A percentile compares a stretch with the other conserved stretches of the same genome.
phyloP scores from a whole-genome alignment of 2,888 invertebrate species.

The Polymixis lichenea region DNA sequence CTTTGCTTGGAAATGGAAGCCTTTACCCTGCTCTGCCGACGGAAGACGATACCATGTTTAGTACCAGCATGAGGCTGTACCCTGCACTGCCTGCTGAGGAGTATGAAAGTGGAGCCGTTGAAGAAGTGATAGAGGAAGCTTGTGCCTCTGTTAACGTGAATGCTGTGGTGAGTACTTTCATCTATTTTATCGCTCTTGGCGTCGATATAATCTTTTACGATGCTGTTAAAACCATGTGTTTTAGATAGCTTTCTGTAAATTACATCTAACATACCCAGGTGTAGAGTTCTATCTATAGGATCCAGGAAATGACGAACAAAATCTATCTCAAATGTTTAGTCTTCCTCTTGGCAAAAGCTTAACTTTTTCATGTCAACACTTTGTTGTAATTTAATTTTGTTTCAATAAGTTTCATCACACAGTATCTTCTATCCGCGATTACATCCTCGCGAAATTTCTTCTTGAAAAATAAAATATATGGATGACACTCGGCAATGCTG shows the following conservation, averaged over 20 bases:
- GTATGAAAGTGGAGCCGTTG: constrained; percentile 86
- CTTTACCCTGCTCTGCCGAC: constrained; percentile 83
- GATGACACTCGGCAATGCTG: neutral
- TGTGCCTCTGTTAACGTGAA: constrained; percentile 86
- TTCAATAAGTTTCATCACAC: neutral
- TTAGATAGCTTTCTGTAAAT: constrained; percentile 26
- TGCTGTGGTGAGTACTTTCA: constrained; percentile 81
- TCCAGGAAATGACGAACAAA: constrained; percentile 41
- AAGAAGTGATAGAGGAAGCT: constrained; percentile 85
- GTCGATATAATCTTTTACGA: constrained; percentile 41
- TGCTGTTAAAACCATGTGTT: constrained; percentile 45
- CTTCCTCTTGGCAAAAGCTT: constrained; percentile 51
- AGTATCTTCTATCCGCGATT: no score
- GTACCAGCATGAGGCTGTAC: constrained; percentile 81
- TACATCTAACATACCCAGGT: constrained; percentile 2
- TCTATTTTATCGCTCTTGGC: constrained; percentile 31
- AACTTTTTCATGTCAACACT: constrained; percentile 26
- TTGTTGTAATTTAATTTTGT: neutral
- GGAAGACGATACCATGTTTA: constrained; percentile 82
- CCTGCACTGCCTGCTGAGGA: constrained; percentile 86
- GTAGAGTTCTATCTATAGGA: constrained; percentile 40
- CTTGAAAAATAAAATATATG: no score
- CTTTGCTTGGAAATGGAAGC: constrained; percentile 77
- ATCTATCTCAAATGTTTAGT: constrained; percentile 28
- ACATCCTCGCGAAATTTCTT: no score